Percentiles rank a stretch among this genome's conserved stretches.
These are phyloP conservation scores for Aurelia sp. DNA, from an alignment of 30 jellyfish, hydroid and myxozoan genomes.

Conservation along the genomic window DNA sequence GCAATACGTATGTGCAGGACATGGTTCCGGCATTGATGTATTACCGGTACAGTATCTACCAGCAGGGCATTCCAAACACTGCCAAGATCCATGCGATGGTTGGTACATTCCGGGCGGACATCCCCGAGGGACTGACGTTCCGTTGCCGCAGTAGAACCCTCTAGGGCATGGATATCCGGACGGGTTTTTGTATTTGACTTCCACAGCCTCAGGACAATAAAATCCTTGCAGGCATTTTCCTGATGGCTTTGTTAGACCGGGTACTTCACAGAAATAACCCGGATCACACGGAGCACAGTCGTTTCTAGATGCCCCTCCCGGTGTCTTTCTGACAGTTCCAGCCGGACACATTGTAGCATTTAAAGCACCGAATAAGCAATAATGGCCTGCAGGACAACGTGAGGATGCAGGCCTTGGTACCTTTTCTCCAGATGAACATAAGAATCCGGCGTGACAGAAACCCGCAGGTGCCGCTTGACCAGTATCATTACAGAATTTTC, in stretches of 20 bases:
- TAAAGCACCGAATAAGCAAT: conserved; percentile 75
- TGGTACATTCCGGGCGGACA: conserved; percentile 97
- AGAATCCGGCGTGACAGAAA: conserved; percentile 82
- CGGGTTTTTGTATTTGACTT: conserved; percentile 56
- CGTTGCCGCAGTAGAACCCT: conserved; percentile 87
- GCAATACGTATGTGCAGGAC: conserved; percentile 92
- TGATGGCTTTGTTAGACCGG: conserved; percentile 84
- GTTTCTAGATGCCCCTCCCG: conserved; percentile 77
- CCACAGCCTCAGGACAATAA: conserved; percentile 90
- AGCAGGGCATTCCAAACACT: conserved; percentile 82
- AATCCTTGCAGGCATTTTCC: conserved; percentile 90
- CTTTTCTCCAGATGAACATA: conserved; percentile 78
- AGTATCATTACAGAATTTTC: conserved; percentile 76
- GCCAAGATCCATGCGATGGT: conserved; percentile 71
- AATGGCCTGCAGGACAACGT: conserved; percentile 90
- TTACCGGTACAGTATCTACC: conserved; percentile 90
- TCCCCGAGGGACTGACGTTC: conserved; percentile 89
- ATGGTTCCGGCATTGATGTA: conserved; percentile 80
- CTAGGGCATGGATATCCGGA: conserved; percentile 81
- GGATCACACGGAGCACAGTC: conserved; percentile 97
- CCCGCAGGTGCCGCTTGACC: conserved; percentile 88
- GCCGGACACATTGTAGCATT: conserved; percentile 90
- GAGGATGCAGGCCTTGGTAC: conserved; percentile 84
- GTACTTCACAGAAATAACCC: conserved; percentile 80
- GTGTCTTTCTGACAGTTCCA: conserved; percentile 85